phyloP scores from a whole-genome alignment of 2,797 vertebrate species.

The Hafferia zeledoni region DNA sequence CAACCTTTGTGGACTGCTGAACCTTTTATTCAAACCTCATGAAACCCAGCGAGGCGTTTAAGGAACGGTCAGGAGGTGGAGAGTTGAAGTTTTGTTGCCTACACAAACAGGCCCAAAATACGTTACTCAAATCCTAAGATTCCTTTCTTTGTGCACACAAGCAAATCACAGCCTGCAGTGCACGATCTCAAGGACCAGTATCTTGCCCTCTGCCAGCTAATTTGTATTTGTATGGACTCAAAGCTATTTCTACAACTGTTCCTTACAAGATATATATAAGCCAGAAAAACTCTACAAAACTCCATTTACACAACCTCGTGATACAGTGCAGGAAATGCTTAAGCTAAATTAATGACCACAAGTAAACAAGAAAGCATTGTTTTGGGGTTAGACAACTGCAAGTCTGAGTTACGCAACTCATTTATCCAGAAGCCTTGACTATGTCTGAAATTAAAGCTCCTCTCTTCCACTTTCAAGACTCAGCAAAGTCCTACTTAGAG shows the following conservation, averaged over 20 bases:
- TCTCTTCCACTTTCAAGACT: background rate
- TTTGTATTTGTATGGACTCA: background rate
- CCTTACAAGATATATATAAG: background rate
- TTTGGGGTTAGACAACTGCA: slow-evolving; percentile 24
- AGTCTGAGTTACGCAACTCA: background rate
- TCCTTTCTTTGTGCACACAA: background rate
- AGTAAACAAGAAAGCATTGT: slow-evolving; percentile 48
- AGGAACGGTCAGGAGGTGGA: background rate
- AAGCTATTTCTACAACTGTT: background rate
- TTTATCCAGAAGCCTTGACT: background rate
- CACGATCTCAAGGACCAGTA: background rate
- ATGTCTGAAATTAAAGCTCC: background rate
- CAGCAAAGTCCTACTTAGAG: background rate
- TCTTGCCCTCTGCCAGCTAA: background rate
- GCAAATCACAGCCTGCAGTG: background rate
- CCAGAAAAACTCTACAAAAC: background rate
- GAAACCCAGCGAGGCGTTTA: accelerated
- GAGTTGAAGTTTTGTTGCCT: background rate
- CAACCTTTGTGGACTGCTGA: background rate
- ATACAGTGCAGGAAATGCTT: slow-evolving; percentile 28
- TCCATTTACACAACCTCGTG: background rate
- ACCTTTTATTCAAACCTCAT: background rate
- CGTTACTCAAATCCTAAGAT: background rate
- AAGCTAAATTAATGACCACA: slow-evolving; percentile 17
- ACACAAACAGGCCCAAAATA: background rate